phyloP scores from a whole-genome alignment of 1,140 invertebrate species.

The Eupeodes corollae region DNA sequence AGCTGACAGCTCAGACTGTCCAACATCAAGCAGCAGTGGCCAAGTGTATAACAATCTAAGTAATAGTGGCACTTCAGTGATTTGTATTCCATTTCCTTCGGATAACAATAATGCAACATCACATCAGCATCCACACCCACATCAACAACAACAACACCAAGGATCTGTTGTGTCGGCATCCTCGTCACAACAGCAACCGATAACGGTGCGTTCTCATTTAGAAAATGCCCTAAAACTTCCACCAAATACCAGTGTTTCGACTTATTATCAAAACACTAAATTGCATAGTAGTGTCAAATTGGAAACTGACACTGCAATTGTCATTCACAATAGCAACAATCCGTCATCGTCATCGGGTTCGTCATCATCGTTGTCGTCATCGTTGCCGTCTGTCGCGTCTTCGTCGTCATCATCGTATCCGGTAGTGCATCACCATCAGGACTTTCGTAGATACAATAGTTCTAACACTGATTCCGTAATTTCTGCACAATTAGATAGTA shows the following conservation, averaged over 20 bases:
- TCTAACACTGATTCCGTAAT: neutral
- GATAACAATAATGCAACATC: neutral
- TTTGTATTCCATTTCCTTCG: slow-evolving; percentile 10
- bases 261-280: slow-evolving; percentile 33
- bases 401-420: neutral
- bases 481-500: slow-evolving; percentile 10
- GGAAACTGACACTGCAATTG: neutral
- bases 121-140: slow-evolving; percentile 10
- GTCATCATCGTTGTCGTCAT: slow-evolving; percentile 10
- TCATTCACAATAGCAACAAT: neutral
- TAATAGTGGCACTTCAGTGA: slow-evolving; percentile 22
- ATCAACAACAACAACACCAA: slow-evolving; percentile 1
- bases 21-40: slow-evolving; percentile 16
- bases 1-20: slow-evolving; percentile 35
- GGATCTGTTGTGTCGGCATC: too few relatives aligned
- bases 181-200: slow-evolving; percentile 6
- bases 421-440: neutral
- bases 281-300: slow-evolving; percentile 9
- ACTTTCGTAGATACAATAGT: neutral
- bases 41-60: slow-evolving; percentile 8
- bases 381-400: slow-evolving; percentile 3
- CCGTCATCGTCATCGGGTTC: neutral
- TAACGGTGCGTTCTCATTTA: slow-evolving; percentile 24
- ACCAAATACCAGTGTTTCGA: slow-evolving; percentile 32
- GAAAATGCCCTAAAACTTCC: slow-evolving; percentile 31